Base-by-base conservation (phyloP, 2,113 vertebrate genomes). In the Etheostoma cragini region DNA sequence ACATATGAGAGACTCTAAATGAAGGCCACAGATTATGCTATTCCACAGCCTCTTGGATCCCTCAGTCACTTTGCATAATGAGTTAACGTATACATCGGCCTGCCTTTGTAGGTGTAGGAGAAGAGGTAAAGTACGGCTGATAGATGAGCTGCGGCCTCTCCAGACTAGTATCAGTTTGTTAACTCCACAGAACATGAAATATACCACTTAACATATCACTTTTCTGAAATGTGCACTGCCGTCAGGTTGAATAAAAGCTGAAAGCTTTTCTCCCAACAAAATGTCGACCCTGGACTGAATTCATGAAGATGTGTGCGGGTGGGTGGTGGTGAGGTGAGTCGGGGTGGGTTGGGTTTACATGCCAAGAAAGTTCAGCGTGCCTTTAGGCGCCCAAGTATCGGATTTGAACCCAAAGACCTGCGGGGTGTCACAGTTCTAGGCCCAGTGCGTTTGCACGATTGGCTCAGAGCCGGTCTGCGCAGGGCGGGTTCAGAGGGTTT, bases 371-470 rank as follows among this genome's bases (percentile, higher is more conserved):
- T 89, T 84, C 72, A 85, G 22, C 56, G 1, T 69, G 86, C 89
- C 91, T 82, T 13, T 12, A 4, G 86, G 91, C 84, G 2, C 64
- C 75, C 13, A 54, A 63, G 80, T 76, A 61, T 77, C 66, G 24
- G 38, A 88, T 88, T 82, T 87, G 88, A 93, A 85, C 87, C 16
- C 14, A 6, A 13, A 24, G 84, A 91, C 83, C 89, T 86, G 38
- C 2, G 3, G 63, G 76, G 77, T 82, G 85, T 82, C 83, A 61
- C 68, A 62, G 89, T 85, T 87, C 81, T 30, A 68, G 77, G 78
- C 86, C 82, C 26, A 4, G 53, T 65, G 72, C 22, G 13, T 64
- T 47, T 38, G 62, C 0, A 11, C 42, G 78, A 80, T 91, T 91
- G 89, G 87, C 86, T 69, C 78, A 87, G 84, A 87, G 68, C 87